phyloP scores from a whole-genome alignment of 1,140 invertebrate genomes.

The Vollenhovia emeryi region DNA sequence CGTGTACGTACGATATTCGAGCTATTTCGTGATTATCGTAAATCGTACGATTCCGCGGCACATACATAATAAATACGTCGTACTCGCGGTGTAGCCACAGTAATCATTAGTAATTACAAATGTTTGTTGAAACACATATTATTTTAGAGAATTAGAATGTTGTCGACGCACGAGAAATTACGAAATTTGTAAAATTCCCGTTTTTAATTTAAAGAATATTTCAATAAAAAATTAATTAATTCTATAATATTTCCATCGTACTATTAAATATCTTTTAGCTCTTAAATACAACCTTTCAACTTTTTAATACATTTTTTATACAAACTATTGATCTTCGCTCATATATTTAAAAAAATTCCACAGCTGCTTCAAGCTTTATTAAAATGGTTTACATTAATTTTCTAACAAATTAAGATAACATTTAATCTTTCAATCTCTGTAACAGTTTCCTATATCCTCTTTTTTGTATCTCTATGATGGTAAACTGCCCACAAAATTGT shows the following conservation, averaged over 20 bases:
- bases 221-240: neutral
- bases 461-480: neutral
- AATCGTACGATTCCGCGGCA: neutral
- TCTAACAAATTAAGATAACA: neutral
- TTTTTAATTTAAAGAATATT: neutral
- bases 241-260: neutral
- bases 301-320: neutral
- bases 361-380: neutral
- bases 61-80: neutral
- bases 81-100: neutral
- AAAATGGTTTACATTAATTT: neutral
- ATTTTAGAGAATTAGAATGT: neutral
- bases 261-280: neutral
- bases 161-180: neutral
- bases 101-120: neutral
- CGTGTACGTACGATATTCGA: slow-evolving; percentile 1
- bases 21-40: slow-evolving; percentile 30
- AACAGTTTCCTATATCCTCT: neutral
- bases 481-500: neutral
- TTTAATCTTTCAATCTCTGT: neutral
- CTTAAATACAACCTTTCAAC: neutral
- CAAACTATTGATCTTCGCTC: neutral
- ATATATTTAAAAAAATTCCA: neutral
- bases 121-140: neutral
- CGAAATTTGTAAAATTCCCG: neutral